Base-by-base conservation (phyloP, 2,113 vertebrate genomes). In the Sterna hirundo region DNA sequence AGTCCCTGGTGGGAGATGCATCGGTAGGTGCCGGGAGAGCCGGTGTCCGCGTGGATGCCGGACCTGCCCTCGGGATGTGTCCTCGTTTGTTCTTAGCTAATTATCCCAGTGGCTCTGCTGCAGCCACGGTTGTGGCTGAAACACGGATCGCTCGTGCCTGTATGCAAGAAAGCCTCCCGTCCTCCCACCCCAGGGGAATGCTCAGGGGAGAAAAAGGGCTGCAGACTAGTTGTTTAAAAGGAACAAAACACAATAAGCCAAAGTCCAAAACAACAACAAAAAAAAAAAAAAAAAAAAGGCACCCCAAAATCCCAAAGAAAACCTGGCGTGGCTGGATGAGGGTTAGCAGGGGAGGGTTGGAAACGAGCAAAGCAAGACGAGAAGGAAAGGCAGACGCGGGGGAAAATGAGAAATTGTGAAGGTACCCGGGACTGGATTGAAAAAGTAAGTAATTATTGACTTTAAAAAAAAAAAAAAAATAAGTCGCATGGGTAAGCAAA, bases 381-480 rank as follows among this genome's bases (percentile, higher is more conserved):
- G 46, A 42, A 68, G 46, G 57, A 71, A 72, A 87, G 30, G 36
- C 11, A 38, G 36, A 49, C 4, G 12, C 8, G 18, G 44, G 44
- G 8, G n/a, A 82, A 92, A 93, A 75, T 40, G 10, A 60, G 36
- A 29, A 23, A 55, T 47, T 76, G 62, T 51, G 5, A 79, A 87
- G 52, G 71, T 90, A 77, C 23, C 13, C 34, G 34, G 62, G 54
- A 23, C 70, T 65, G 71, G 46, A 27, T 77, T 69, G 54, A 42
- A 88, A 75, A 90, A 90, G 10, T 49, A 44, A 25, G 54, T 71
- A 88, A 89, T 80, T 92, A 94, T 71, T 74, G 68, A 34, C 55
- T 58, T 68, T 86, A 8, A 65, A 74, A 55, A 74, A 69, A 86
- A 69, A 40, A 40, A 34, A 77, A 65, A 29, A 85, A 79, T 2